phyloP scores from a whole-genome alignment of 2,797 vertebrate genomes.

The Kryptolebias ocellatus region DNA sequence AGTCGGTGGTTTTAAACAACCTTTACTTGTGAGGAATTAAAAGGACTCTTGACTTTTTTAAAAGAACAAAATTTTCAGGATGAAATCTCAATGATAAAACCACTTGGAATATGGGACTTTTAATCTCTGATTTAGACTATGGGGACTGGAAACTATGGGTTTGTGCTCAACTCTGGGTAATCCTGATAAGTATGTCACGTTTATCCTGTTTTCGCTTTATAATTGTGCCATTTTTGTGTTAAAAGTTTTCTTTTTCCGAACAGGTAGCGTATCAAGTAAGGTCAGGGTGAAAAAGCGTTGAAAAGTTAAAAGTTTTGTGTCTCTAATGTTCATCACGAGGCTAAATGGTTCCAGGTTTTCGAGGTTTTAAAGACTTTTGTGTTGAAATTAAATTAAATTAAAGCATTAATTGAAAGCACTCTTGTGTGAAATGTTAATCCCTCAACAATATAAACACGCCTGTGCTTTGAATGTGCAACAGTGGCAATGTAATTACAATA shows the following conservation, averaged over 20 bases:
- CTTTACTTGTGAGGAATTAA: slow-evolving; percentile 32
- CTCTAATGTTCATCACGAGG: not conserved
- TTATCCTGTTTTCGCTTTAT: slow-evolving; percentile 48
- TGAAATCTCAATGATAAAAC: slow-evolving; percentile 72
- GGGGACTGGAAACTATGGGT: slow-evolving; percentile 68
- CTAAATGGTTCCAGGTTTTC: not conserved
- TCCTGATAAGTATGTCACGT: slow-evolving; percentile 83
- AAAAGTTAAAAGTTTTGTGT: not conserved
- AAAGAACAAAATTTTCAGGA: slow-evolving; percentile 51
- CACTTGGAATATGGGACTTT: slow-evolving; percentile 84
- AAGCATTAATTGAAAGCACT: slow-evolving; percentile 14
- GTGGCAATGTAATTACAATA: slow-evolving; percentile 43
- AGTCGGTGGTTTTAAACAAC: slow-evolving; percentile 30
- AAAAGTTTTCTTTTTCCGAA: slow-evolving; percentile 29
- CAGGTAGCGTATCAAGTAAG: slow-evolving; percentile 1
- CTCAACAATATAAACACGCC: slow-evolving; percentile 27
- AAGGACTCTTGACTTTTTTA: slow-evolving; percentile 34
- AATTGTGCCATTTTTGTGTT: slow-evolving; percentile 15
- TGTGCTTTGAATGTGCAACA: slow-evolving; percentile 32
- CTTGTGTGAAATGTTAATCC: not conserved
- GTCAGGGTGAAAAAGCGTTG: not conserved
- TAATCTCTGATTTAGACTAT: slow-evolving; percentile 74
- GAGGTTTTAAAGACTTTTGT: not conserved
- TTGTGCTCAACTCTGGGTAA: slow-evolving; percentile 68
- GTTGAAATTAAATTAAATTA: not conserved